A percentile compares a stretch with the other conserved stretches of the same genome.
Evolutionary conservation across 2,113 vertebrate species (phyloP).

Genomic region (Gymnarchus niloticus): DNA sequence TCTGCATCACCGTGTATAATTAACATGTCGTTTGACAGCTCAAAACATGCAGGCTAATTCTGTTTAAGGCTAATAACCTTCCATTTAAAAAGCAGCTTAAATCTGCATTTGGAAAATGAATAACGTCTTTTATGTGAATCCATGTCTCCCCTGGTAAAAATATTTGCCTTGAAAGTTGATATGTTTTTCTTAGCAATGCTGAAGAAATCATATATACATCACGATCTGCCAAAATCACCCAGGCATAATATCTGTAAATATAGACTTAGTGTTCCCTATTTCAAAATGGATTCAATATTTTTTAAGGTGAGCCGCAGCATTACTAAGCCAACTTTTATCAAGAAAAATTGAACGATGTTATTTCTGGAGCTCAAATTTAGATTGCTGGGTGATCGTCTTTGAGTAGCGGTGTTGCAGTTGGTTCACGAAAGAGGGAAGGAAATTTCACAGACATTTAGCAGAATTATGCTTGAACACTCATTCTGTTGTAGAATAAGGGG

Average conservation of each 20-base stretch:
- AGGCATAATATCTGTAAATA: neutral
- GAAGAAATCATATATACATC: neutral
- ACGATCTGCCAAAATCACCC: constrained; percentile 2
- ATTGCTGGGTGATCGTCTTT: neutral
- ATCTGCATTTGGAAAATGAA: neutral
- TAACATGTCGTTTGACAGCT: neutral
- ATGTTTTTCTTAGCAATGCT: neutral
- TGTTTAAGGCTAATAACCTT: neutral
- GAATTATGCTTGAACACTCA: neutral
- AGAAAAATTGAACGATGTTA: neutral
- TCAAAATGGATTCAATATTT: neutral
- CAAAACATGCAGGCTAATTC: neutral
- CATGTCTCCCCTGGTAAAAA: neutral
- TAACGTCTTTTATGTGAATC: neutral
- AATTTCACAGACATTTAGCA: neutral
- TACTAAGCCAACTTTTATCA: neutral
- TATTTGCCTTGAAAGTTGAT: neutral
- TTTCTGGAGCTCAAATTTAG: neutral
- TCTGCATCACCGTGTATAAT: neutral
- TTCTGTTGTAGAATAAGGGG: neutral
- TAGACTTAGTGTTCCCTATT: neutral
- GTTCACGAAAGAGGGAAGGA: neutral
- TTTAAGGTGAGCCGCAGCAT: neutral
- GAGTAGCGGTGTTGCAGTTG: neutral
- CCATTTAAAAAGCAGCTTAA: neutral